Base-by-base conservation (phyloP, 1,140 invertebrate genomes). In the Spodoptera litura region DNA sequence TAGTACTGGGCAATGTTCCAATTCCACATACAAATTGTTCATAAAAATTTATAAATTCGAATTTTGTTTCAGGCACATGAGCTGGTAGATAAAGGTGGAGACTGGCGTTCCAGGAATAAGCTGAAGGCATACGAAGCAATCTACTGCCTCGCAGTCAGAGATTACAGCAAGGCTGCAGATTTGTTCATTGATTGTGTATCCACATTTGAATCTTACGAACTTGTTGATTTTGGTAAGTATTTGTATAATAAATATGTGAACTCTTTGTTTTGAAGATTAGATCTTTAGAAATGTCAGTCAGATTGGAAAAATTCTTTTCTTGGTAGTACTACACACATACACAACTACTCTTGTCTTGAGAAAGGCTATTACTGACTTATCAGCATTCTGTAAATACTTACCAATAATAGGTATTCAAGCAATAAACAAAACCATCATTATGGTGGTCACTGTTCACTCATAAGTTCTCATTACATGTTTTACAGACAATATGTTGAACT, bases 161-260 rank as follows among this genome's bases (percentile, higher is more conserved):
- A 99, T 90, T 99, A 99, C 89, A 99, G 99, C 93, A 97, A 97
- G 87, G 99, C 99, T 13, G 98, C 99, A 3, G 97, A 96, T 61
- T 96, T 99, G 62, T 99, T 99, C 91, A 96, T 99, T 81, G 99
- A 99, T 89, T 99, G 99, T 59, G 99, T 99, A 15, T 99, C 99
- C 77, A 99, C 99, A 20, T 99, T 99, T 93, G 99, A 99, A 15
- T 99, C 99, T 12, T 99, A 99, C 92, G 99, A 99, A 94, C 95
- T 99, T 38, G 99, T 99, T 97, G 98, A 99, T 91, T 99, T 95
- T 88, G 94, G 94, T 95, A 84, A 89, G 85, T 76, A 6, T 11
- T 11, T 49, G 2, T 31, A 31, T n/a, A n/a, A n/a, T n/a, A n/a
- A n/a, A n/a, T n/a, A n/a, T 20, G 20, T 20, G 20, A 0, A 20